Evolutionary conservation across 2,888 invertebrate genomes (phyloP), one percentile per base, ranked within the genome.

Genomic region (Noctua janthe): DNA sequence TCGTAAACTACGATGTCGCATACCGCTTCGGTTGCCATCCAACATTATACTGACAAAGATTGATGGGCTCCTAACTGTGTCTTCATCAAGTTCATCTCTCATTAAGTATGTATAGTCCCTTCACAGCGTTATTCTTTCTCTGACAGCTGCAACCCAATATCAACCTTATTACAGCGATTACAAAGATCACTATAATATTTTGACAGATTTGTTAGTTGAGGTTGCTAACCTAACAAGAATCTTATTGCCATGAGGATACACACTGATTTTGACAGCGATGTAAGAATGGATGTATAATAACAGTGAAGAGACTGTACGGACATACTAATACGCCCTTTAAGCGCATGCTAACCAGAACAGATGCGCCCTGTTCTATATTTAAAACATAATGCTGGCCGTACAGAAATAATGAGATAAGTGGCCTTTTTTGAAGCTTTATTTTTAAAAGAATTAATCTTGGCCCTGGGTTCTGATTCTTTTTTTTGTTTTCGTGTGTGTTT

Each of bases 81-180:
- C 94, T 94, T 94, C 93, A 93, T 94, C 94, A 92, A 93, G 92
- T 93, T 94, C 94, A 91, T 89, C 90, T 94, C 94, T 93, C 93
- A 94, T 95, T 95, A 94, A 93, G 88, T 95, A 94, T 92, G 88
- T 69, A 69, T 17, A 69, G 69, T 69, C 47, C 47, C 47, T 47
- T n/a, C 69, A 47, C 17, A 4, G 47, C 64, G 64, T 17, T 35
- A 43, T 69, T 47, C 47, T 13, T 8, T 39, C 8, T 0, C 4
- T 15, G 69, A 69, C 69, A 69, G n/a, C 47, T 29, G 8, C 69
- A 69, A 5, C n/a, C 29, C 4, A 29, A 29, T 1, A 69, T 0
- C 47, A n/a, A 17, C n/a, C n/a, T 47, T 17, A 47, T 1, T 0
- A 0, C 1, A 17, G 23, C 29, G 1, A 0, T 0, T 10, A 47